Base-by-base conservation (phyloP, 2,888 invertebrate genomes). In the Homarus gammarus region DNA sequence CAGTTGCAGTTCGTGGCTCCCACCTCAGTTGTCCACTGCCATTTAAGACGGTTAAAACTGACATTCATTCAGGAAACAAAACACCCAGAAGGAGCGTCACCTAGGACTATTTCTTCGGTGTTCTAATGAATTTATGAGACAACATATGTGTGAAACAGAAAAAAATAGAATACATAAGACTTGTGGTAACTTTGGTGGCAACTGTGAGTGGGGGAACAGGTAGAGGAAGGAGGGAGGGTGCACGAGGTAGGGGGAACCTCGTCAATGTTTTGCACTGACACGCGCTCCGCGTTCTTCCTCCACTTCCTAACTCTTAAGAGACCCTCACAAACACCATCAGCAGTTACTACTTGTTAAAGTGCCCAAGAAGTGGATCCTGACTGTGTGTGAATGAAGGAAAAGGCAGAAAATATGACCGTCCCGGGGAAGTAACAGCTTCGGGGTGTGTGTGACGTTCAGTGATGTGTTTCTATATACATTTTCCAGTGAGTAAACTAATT, bases 1-100 rank as follows among this genome's bases (percentile, higher is more conserved):
- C 72, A 83, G 73, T 83, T 83, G 83, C 56, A 73, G 51, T 36
- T 10, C 22, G 83, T 73, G 68, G 49, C 72, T 56, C 36, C 56
- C 31, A 6, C 36, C 3, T 10, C 64, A 5, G 38, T 6, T 56
- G 33, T 33, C 36, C 31, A 36, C 18, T 15, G 10, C 15, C 3
- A 40, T 51, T 56, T 64, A n/a, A 79, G 15, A 61, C 40, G 22
- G n/a, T n/a, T n/a, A n/a, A n/a, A n/a, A n/a, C n/a, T 49, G 6
- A 27, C n/a, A 31, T 18, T 77, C 12, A 77, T 51, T 31, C 18
- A 44, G 5, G 10, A 5, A 15, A 31, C 33, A 3, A 15, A 31
- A 77, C 27, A n/a, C n/a, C n/a, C n/a, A n/a, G n/a, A n/a, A n/a
- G n/a, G n/a, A n/a, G n/a, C n/a, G n/a, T n/a, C n/a, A n/a, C n/a